Conservation (phyloP, 2,888 invertebrate genomes). For the Cheilosia soror region DNA sequence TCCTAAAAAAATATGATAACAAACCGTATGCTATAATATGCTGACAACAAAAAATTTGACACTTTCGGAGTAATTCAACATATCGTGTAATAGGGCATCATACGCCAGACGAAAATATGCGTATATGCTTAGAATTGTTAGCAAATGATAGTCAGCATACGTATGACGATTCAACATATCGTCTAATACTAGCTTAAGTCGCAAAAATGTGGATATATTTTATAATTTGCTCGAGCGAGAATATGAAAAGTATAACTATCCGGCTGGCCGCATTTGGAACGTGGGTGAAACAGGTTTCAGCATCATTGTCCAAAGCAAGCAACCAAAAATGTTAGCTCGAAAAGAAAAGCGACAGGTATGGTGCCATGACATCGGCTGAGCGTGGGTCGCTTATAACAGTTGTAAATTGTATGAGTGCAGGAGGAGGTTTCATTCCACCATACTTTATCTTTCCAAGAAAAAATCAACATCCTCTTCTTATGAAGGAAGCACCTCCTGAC, state of each 20-base stretch:
- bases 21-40: neutral
- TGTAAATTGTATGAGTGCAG: constrained; percentile 23
- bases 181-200: constrained; percentile 3
- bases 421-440: constrained; percentile 32
- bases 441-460: constrained; percentile 22
- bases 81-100: constrained; percentile 1
- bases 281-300: neutral
- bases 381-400: neutral
- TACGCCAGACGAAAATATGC: constrained; percentile 10
- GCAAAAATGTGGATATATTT: no score
- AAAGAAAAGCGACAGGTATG: no score
- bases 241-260: no score
- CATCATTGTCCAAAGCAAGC: no score
- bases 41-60: neutral
- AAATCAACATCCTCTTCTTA: no score
- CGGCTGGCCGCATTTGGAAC: no score
- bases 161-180: neutral
- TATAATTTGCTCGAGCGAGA: no score
- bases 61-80: constrained; percentile 1
- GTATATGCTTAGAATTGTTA: neutral
- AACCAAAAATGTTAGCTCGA: no score
- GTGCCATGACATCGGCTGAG: no score
- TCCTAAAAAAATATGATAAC: neutral
- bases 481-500: no score
- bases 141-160: neutral